Conservation (phyloP, 2,113 vertebrate genomes). For the Indri indri region DNA sequence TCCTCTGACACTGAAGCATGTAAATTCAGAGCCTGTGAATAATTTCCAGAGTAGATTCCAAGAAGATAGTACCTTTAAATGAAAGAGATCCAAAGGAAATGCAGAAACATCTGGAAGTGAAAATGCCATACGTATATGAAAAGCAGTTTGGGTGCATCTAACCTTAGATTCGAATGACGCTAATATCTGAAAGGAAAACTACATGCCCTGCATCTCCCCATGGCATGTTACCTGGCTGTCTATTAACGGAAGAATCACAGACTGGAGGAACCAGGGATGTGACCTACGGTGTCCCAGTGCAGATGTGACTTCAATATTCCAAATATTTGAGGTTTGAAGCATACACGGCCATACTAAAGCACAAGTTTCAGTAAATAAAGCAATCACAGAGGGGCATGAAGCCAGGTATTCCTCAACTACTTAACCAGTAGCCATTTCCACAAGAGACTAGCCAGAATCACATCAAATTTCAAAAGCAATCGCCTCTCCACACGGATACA, state of each 20-base stretch:
- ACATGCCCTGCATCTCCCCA: background rate
- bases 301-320: background rate
- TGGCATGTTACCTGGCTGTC: background rate
- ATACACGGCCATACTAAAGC: background rate
- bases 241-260: background rate
- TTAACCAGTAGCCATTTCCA: background rate
- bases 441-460: background rate
- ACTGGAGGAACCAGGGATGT: background rate
- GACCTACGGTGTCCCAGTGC: background rate
- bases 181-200: background rate
- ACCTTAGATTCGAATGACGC: background rate
- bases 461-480: background rate
- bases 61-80: background rate
- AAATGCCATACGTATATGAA: background rate
- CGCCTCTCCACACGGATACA: background rate
- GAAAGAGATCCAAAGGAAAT: slow-evolving; percentile 1
- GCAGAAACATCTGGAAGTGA: background rate
- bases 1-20: background rate
- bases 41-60: background rate
- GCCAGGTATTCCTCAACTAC: background rate
- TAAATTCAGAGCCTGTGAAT: background rate
- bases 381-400: background rate
- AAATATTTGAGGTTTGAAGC: background rate
- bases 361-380: background rate
- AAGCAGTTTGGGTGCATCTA: background rate